Base-by-base conservation (phyloP, 2,888 invertebrate genomes). In the Lycaena phlaeas region DNA sequence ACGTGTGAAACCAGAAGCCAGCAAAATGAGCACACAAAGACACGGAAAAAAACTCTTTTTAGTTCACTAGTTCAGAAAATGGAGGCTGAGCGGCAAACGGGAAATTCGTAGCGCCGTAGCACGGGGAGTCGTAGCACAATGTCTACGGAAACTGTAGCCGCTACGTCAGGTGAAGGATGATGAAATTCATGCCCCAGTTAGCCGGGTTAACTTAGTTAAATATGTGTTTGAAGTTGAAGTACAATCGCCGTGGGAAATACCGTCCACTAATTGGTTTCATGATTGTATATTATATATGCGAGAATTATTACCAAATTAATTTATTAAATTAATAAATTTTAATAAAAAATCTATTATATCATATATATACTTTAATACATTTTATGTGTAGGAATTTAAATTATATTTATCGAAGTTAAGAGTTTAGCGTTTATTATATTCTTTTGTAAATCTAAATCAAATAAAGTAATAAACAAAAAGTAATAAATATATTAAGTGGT, bases 51-150 rank as follows among this genome's bases (percentile, higher is more conserved):
- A 18, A 11, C 34, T 17, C 22, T 40, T 40, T 40, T 34, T 40
- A 40, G 40, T 40, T 40, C 40, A 40, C 31, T 40, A 40, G 40
- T 40, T 34, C 40, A 40, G 40, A 40, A 40, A 40, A 40, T 40
- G 17, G 31, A 40, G 39, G 30, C 30, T 15, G 17, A 15, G 25
- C 12, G 40, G 27, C 26, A 27, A 30, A 38, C 38, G 31, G 27
- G 14, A 11, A 6, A 9, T 22, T 40, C 43, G 45, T 41, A 51
- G 46, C 50, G n/a, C n/a, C n/a, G n/a, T n/a, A n/a, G n/a, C n/a
- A n/a, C n/a, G n/a, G n/a, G 52, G 54, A 55, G 59, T 48, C 62
- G 68, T 69, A 69, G 65, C 22, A 22, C 22, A 22, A 22, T 22
- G 6, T 22, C 6, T 73, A 73, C 73, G 69, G 46, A 58, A 62